Percentiles rank a stretch among this genome's conserved stretches.
Conservation (phyloP, 2,888 invertebrate genomes). For the Aphrophora alni region DNA sequence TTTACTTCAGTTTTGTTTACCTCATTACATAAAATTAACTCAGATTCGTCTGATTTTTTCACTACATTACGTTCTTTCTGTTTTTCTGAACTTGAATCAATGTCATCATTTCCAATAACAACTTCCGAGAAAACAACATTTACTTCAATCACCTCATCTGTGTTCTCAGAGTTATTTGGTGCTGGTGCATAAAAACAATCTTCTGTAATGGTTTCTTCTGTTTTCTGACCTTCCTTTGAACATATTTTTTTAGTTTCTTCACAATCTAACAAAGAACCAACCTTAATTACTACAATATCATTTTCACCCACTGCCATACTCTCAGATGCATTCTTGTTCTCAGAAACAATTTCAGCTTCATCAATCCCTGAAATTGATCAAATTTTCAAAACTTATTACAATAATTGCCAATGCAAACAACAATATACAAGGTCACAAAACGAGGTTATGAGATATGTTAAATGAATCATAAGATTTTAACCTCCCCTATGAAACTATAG, state of each 20-base stretch:
- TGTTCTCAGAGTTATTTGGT: not conserved
- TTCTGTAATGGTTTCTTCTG: not conserved
- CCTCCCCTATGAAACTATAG: too few species aligned
- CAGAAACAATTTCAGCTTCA: not conserved
- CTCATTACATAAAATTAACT: not conserved
- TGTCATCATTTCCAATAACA: not conserved
- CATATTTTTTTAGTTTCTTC: not conserved
- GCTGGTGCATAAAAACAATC: not conserved
- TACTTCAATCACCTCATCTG: not conserved
- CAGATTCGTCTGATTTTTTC: not conserved
- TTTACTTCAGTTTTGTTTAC: not conserved
- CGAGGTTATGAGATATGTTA: too few species aligned
- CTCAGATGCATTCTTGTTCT: not conserved
- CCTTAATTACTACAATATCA: not conserved
- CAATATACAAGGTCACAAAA: too few species aligned
- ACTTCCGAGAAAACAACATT: not conserved
- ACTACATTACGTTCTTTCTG: not conserved
- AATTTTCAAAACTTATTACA: not conserved
- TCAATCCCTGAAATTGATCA: not conserved
- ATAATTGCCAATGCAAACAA: too few species aligned
- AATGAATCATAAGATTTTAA: too few species aligned
- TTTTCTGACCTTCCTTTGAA: not conserved
- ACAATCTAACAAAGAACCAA: constrained; percentile 1
- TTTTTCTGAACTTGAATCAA: not conserved
- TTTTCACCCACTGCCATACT: not conserved